These are phyloP conservation scores for Didymodactylos carnosus DNA, from an alignment of 2,888 invertebrate species.

Conservation along the genomic window DNA sequence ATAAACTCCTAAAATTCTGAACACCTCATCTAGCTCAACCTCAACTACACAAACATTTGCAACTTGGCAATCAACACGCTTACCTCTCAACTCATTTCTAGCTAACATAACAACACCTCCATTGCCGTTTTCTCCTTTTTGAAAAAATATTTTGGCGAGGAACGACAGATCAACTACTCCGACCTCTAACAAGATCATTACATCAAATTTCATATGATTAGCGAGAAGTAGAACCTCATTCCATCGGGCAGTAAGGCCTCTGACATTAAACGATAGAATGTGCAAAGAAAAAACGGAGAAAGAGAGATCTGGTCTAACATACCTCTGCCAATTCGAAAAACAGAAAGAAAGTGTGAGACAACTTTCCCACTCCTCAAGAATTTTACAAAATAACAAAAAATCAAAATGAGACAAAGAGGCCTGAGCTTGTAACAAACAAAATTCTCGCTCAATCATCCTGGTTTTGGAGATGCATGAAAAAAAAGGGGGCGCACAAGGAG, in stretches of 20 bases:
- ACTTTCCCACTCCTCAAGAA: neutral
- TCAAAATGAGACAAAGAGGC: neutral
- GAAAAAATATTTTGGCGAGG: neutral
- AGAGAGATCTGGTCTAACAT: neutral
- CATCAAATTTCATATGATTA: neutral
- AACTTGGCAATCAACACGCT: neutral
- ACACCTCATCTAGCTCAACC: neutral
- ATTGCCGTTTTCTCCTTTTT: neutral
- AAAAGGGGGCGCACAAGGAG: neutral
- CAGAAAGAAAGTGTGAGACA: neutral
- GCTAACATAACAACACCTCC: neutral
- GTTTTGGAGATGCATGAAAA: neutral
- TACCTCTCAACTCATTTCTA: neutral
- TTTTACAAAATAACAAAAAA: accelerated
- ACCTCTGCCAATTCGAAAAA: neutral
- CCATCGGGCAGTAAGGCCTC: neutral
- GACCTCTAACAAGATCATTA: neutral
- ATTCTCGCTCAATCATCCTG: accelerated
- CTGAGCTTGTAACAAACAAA: neutral
- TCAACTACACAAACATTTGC: neutral
- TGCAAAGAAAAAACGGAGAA: neutral
- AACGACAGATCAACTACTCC: neutral
- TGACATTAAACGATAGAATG: neutral
- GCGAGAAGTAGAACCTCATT: neutral
- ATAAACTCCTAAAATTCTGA: neutral